phyloP scores from a whole-genome alignment of 1,140 invertebrate genomes.

The Ladona fulva region DNA sequence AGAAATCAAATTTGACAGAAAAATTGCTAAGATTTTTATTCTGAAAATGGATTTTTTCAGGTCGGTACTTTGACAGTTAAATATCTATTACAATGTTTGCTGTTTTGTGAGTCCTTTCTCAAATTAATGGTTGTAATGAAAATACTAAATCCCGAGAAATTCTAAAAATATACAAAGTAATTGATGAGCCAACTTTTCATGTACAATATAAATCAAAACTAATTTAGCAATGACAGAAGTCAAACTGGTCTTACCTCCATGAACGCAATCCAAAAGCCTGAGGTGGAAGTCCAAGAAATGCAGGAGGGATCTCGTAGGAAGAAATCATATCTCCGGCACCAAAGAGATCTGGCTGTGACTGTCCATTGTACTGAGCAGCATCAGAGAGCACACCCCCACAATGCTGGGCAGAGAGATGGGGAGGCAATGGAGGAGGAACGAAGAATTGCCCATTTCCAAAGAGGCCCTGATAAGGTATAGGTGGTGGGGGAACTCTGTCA shows the following conservation, averaged over 20 bases:
- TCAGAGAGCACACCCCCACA: background rate
- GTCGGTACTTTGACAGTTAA: too few species aligned
- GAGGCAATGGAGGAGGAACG: background rate
- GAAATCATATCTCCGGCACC: background rate
- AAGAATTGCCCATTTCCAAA: background rate
- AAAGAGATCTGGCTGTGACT: background rate
- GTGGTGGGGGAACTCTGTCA: background rate
- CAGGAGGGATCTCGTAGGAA: background rate
- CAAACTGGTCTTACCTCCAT: background rate
- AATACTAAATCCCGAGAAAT: too few species aligned
- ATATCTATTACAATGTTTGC: too few species aligned
- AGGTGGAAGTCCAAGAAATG: background rate
- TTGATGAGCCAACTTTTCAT: too few species aligned
- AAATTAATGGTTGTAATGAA: too few species aligned
- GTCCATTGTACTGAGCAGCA: background rate
- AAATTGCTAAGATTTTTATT: too few species aligned
- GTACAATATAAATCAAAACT: too few species aligned
- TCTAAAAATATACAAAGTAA: too few species aligned
- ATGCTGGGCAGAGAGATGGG: background rate
- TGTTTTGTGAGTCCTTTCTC: too few species aligned
- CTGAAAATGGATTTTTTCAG: too few species aligned
- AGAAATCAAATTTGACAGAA: too few species aligned
- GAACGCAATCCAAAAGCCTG: background rate
- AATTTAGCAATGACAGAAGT: too few species aligned
- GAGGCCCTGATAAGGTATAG: background rate